phyloP scores from a whole-genome alignment of 1,140 invertebrate genomes.

The Macrotrachela quadricornifera region DNA sequence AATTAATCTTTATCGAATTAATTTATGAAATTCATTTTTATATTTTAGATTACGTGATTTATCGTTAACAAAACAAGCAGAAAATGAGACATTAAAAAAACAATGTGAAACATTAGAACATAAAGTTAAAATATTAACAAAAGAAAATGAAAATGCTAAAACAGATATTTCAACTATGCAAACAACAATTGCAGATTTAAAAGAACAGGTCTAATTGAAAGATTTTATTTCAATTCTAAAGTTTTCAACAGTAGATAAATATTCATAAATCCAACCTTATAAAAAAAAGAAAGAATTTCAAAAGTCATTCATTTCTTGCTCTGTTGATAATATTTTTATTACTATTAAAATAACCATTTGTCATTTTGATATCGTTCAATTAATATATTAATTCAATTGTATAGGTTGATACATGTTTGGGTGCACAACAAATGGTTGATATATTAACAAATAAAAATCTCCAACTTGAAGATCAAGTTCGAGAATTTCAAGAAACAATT shows the following conservation, averaged over 20 bases:
- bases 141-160: constrained; percentile 55
- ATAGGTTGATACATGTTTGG: constrained; percentile 82
- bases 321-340: too few relatives aligned
- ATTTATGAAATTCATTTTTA: constrained; percentile 37
- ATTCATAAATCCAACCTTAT: too few relatives aligned
- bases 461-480: constrained; percentile 67
- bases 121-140: neutral
- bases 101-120: neutral
- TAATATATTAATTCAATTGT: too few relatives aligned
- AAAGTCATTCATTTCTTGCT: too few relatives aligned
- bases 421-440: constrained; percentile 95
- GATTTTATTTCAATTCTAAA: neutral
- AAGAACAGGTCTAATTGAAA: constrained; percentile 49
- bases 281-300: too few relatives aligned
- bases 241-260: too few relatives aligned
- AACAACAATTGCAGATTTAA: constrained; percentile 63
- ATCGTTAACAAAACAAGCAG: neutral
- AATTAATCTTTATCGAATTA: too few relatives aligned
- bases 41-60: constrained; percentile 43
- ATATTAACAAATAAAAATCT: constrained; percentile 78
- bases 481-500: constrained; percentile 44
- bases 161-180: constrained; percentile 57
- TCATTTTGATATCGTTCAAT: too few relatives aligned
- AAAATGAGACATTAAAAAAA: neutral
- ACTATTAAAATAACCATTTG: too few relatives aligned